Conservation (phyloP, 2,888 invertebrate species). For the Empis stercorea region DNA sequence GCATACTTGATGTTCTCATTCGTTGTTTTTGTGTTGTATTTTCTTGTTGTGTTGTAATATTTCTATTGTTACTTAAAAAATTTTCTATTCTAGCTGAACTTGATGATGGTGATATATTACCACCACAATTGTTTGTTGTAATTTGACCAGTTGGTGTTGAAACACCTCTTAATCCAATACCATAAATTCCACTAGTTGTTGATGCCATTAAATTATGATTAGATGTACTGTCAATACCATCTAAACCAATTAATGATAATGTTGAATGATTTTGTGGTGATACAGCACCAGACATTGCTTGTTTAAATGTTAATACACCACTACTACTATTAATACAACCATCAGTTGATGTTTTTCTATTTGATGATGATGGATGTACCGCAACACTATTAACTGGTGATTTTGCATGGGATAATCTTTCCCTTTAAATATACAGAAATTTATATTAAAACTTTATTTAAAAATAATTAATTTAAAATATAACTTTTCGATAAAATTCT, state of each 20-base stretch:
- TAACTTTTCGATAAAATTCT: background rate
- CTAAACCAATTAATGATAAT: slow-evolving; percentile 7
- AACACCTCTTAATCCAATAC: slow-evolving; percentile 10
- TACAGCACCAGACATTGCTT: slow-evolving; percentile 33
- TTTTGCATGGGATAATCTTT: slow-evolving; percentile 24
- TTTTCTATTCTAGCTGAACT: slow-evolving; percentile 5
- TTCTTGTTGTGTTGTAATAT: slow-evolving; percentile 14
- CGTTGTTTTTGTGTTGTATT: slow-evolving; percentile 27
- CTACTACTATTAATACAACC: slow-evolving; percentile 14
- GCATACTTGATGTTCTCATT: slow-evolving; percentile 34
- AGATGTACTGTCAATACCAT: slow-evolving; percentile 4
- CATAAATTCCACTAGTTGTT: slow-evolving; percentile 6
- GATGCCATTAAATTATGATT: no score
- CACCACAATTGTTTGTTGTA: no score
- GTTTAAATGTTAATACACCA: slow-evolving; percentile 29
- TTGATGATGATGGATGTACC: background rate
- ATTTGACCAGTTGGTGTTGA: slow-evolving; percentile 2
- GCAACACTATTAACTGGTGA: slow-evolving; percentile 20
- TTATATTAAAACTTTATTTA: no score
- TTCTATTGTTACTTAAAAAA: slow-evolving; percentile 4
- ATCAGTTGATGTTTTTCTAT: slow-evolving; percentile 11
- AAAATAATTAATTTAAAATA: background rate
- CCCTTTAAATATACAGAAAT: slow-evolving; percentile 18
- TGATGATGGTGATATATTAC: slow-evolving; percentile 3
- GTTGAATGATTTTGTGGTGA: slow-evolving; percentile 26